Base-by-base conservation (phyloP, 2,888 invertebrate species). In the Lasioglossum villosulum region DNA sequence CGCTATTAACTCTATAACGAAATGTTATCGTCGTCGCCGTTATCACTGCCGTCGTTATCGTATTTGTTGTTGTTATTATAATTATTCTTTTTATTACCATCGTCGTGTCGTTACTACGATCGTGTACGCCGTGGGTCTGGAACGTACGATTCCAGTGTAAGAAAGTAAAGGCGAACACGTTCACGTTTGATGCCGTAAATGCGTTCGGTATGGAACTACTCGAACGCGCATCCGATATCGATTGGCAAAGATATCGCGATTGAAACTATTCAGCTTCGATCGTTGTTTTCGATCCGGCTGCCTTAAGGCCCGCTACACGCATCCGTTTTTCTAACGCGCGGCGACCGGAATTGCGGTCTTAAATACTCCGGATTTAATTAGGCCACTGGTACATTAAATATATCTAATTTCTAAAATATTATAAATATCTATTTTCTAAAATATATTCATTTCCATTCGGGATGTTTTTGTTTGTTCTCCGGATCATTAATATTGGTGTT, bases 221-320 rank as follows among this genome's bases (percentile, higher is more conserved):
- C 74, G 79, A 74, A 80, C 86, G 84, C 83, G 83, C 77, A 80
- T 86, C 88, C 88, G 86, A 86, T 90, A 66, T 68, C 56, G 71
- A 56, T 73, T 4, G 63, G 8, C 6, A 19, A 8, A 30, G 30
- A 19, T 63, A 30, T 16, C 30, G 30, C 30, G 37, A 4, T 10
- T 1, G 19, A 37, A 68, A 34, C 30, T 37, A 23, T 68, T 68
- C 37, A 12, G 0, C 6, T n/a, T 37, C n/a, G 39, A 23, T 10
- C 39, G 12, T 1, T 70, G 4, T 39, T n/a, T n/a, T 66, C 34
- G 66, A 34, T 34, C 19, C 5, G 12, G 19, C 34, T 16, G 8
- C 16, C 63, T 23, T 52, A 52, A 52, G 42, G 42, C 39, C 39
- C 39, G 39, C 39, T 42, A 42, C 12, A 42, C 39, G 3, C 39